Conservation (phyloP, 2,113 vertebrate genomes). For the Eleginops maclovinus region DNA sequence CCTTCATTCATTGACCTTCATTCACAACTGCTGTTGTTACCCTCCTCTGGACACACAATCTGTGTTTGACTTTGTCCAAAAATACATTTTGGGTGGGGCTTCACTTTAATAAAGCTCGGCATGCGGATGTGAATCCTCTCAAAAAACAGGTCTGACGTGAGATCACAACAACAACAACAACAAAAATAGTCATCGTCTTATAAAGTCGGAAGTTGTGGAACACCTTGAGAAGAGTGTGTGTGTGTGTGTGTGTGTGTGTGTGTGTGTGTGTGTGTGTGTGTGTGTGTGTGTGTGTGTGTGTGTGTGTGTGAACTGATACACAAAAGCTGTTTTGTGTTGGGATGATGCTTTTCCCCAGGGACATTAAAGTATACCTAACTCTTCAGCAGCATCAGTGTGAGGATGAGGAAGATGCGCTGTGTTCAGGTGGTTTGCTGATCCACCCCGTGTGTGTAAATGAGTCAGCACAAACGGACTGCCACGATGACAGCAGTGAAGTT, state of each 20-base stretch:
- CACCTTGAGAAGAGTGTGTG: no score
- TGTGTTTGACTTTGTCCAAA: neutral
- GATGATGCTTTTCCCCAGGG: no score
- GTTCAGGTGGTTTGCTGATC: neutral
- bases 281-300: no score
- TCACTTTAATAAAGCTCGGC: no score
- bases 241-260: no score
- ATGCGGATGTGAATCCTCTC: neutral
- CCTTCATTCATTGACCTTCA: no score
- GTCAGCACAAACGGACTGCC: conserved; percentile 25
- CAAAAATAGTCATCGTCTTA: no score
- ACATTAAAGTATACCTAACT: neutral
- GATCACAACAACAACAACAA: neutral
- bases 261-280: no score
- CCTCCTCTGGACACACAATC: neutral
- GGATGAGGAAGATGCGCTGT: neutral
- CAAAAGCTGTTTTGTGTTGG: no score
- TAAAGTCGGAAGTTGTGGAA: no score
- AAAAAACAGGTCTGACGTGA: neutral
- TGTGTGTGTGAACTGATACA: no score
- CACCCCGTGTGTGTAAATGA: neutral
- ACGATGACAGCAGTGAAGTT: conserved; percentile 13
- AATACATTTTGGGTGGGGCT: neutral
- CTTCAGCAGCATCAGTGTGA: neutral
- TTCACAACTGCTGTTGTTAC: no score